A percentile compares a stretch with the other conserved stretches of the same genome.
These are phyloP conservation scores for Andrena dorsata DNA, from an alignment of 2,888 invertebrate genomes.

Conservation along the genomic window DNA sequence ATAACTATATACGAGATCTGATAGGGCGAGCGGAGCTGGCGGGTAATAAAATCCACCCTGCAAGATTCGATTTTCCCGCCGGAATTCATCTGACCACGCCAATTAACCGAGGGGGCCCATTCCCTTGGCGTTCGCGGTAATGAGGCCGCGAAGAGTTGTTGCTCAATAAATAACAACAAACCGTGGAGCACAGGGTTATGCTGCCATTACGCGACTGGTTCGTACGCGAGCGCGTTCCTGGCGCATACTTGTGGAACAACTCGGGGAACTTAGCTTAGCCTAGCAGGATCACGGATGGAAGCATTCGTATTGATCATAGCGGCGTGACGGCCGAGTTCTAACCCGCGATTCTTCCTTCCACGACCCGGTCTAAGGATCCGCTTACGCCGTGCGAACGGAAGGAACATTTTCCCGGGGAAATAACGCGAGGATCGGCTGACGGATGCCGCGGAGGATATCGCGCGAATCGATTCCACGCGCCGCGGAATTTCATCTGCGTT, in stretches of 20 bases:
- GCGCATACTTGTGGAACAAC: conserved; percentile 10
- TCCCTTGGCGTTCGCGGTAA: conserved; percentile 41
- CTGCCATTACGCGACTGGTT: conserved; percentile 35
- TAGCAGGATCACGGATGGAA: conserved; percentile 22
- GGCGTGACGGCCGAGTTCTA: conserved; percentile 50
- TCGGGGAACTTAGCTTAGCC: not conserved
- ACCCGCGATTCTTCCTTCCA: conserved; percentile 26
- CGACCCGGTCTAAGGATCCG: conserved; percentile 30
- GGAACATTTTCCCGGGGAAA: conserved; percentile 7
- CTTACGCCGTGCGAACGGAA: conserved; percentile 22
- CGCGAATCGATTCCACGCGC: conserved; percentile 29
- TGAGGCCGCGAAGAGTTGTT: conserved; percentile 33
- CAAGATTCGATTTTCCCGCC: conserved; percentile 5
- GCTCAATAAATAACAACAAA: conserved; percentile 49
- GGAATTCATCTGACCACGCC: conserved; percentile 19
- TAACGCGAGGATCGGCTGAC: conserved; percentile 8
- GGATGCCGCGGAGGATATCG: conserved; percentile 31
- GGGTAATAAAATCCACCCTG: not conserved
- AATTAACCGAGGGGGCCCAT: conserved; percentile 38
- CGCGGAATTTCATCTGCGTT: not conserved
- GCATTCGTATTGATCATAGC: conserved; percentile 61
- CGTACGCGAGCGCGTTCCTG: not conserved
- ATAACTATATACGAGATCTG: conserved; percentile 1
- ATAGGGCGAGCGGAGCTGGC: not conserved
- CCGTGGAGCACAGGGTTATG: conserved; percentile 12